Percentiles rank a stretch among this genome's conserved stretches.
Evolutionary conservation across 1,140 invertebrate species (phyloP).

Genomic region (Triops cancriformis): DNA sequence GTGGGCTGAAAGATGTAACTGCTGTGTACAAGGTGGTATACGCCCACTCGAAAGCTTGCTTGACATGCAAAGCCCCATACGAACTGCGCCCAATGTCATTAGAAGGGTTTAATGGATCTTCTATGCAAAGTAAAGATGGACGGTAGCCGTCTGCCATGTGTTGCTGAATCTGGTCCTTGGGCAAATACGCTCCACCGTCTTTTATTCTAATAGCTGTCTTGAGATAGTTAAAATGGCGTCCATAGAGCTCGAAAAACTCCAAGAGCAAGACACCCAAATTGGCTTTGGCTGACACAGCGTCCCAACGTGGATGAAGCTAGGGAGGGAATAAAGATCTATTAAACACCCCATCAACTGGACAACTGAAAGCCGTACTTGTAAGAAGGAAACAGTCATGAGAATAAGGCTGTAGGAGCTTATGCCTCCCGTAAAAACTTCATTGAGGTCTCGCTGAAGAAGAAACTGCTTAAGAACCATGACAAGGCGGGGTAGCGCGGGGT

Average conservation of each 20-base stretch:
- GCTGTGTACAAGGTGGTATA: constrained; percentile 76
- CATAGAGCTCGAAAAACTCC: constrained; percentile 97
- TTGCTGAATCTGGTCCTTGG: constrained; percentile 81
- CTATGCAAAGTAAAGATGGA: constrained; percentile 88
- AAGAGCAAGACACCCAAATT: constrained; percentile 92
- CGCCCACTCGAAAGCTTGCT: constrained; percentile 91
- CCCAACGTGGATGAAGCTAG: constrained; percentile 61
- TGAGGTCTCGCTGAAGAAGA: constrained; percentile 89
- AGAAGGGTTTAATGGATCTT: constrained; percentile 89
- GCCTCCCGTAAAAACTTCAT: constrained; percentile 98
- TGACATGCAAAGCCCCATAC: constrained; percentile 81
- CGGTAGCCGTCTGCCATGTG: constrained; percentile 89
- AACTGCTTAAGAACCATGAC: constrained; percentile 97
- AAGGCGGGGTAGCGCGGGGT: constrained; percentile 80
- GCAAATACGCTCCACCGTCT: constrained; percentile 86
- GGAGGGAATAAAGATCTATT: constrained; percentile 33
- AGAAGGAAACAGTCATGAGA: constrained; percentile 95
- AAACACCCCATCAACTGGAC: neutral
- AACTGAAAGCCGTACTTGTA: constrained; percentile 59
- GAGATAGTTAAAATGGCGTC: constrained; percentile 91
- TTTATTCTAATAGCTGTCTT: constrained; percentile 90
- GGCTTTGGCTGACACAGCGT: constrained; percentile 48
- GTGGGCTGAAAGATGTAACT: constrained; percentile 51
- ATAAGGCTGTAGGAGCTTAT: constrained; percentile 98
- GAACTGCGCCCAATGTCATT: constrained; percentile 96